Evolutionary conservation across 1,140 invertebrate species (phyloP).

Genomic region (Papilio dardanus): DNA sequence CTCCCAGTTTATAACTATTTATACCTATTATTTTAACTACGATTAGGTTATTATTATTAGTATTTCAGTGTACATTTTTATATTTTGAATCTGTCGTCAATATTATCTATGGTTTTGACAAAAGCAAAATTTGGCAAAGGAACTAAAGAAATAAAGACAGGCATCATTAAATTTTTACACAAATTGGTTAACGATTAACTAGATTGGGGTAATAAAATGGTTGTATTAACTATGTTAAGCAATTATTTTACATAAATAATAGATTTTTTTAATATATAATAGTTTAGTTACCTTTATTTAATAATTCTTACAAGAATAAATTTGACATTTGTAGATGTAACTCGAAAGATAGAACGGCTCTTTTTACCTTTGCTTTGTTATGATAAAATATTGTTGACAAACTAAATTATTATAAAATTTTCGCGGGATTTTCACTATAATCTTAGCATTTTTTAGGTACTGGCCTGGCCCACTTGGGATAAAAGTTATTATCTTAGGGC

Average conservation of each 20-base stretch:
- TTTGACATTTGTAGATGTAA: slow-evolving; percentile 14
- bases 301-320: neutral
- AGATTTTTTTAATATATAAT: neutral
- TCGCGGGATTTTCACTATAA: neutral
- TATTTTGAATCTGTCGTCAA: neutral
- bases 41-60: no score
- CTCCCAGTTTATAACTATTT: no score
- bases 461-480: neutral
- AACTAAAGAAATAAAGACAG: slow-evolving; percentile 12
- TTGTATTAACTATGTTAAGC: slow-evolving; percentile 10
- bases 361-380: slow-evolving; percentile 30
- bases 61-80: no score
- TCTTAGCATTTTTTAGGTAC: neutral
- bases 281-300: neutral
- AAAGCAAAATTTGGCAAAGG: slow-evolving; percentile 13
- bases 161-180: neutral
- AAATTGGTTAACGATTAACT: neutral
- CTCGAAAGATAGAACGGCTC: slow-evolving; percentile 27
- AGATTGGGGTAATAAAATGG: neutral
- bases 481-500: neutral
- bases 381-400: slow-evolving; percentile 32
- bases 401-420: neutral
- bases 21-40: no score
- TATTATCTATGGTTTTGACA: slow-evolving; percentile 5
- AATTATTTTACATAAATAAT: neutral